phyloP scores from a whole-genome alignment of 2,888 invertebrate genomes.

The Thereva unica region DNA sequence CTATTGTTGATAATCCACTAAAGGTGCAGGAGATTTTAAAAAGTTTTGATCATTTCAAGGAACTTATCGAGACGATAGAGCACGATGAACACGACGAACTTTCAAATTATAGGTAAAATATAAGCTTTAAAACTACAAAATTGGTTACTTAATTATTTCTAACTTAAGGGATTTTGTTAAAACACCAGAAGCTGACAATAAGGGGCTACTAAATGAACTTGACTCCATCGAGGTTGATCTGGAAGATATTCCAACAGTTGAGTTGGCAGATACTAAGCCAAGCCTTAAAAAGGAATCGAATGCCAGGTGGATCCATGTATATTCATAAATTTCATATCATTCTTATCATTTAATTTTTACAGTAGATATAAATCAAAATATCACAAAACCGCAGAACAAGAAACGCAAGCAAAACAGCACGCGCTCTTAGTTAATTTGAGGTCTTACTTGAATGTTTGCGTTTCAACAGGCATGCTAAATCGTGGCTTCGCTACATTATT shows the following conservation, averaged over 20 bases:
- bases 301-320: slow-evolving; percentile 1
- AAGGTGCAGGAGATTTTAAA: slow-evolving; percentile 51
- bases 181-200: neutral
- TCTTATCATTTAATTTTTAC: neutral
- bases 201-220: neutral
- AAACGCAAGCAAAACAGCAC: slow-evolving; percentile 54
- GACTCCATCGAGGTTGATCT: no score
- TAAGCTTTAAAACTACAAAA: neutral
- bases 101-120: slow-evolving; percentile 36
- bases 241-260: no score
- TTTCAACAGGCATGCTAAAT: slow-evolving; percentile 63
- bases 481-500: slow-evolving; percentile 61
- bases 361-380: slow-evolving; percentile 45
- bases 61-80: slow-evolving; percentile 52
- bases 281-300: neutral
- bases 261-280: no score
- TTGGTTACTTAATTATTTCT: neutral
- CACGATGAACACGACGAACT: slow-evolving; percentile 46
- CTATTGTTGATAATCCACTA: slow-evolving; percentile 45
- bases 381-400: slow-evolving; percentile 50
- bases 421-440: slow-evolving; percentile 63
- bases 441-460: slow-evolving; percentile 71
- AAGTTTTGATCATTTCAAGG: slow-evolving; percentile 54
- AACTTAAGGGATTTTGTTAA: slow-evolving; percentile 8
- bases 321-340: slow-evolving; percentile 1